phyloP scores from a whole-genome alignment of 2,888 invertebrate genomes.

The Coenonympha glycerion region DNA sequence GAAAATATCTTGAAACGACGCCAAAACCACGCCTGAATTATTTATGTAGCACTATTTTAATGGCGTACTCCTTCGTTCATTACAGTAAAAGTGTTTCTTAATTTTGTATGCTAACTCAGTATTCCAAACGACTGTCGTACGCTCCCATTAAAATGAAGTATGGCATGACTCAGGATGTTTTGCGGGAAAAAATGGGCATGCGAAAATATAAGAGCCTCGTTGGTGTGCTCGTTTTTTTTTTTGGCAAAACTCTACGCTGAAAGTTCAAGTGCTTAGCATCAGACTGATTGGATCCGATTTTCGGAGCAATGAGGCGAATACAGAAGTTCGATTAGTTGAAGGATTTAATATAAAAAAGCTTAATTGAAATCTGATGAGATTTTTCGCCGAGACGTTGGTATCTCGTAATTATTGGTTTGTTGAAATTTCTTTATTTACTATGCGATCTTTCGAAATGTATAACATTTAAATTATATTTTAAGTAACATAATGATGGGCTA shows the following conservation, averaged over 20 bases:
- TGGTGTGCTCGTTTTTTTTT: constrained; percentile 14
- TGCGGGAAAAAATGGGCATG: constrained; percentile 16
- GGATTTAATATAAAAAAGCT: constrained; percentile 12
- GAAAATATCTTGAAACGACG: constrained; percentile 73
- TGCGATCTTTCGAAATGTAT: too few species aligned
- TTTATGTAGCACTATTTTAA: constrained; percentile 73
- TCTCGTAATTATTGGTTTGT: not conserved
- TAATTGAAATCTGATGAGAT: constrained; percentile 9
- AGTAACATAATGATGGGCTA: too few species aligned
- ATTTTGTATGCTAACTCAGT: constrained; percentile 54
- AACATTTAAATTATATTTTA: too few species aligned
- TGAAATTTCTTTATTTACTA: not conserved
- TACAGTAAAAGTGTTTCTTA: constrained; percentile 67
- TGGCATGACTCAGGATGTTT: constrained; percentile 31
- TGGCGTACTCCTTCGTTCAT: constrained; percentile 66
- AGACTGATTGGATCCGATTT: constrained; percentile 16
- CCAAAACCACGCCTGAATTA: constrained; percentile 72
- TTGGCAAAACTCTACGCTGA: constrained; percentile 7
- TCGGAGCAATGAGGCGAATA: constrained; percentile 11
- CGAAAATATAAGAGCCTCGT: constrained; percentile 18
- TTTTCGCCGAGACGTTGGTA: not conserved
- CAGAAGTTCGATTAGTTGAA: constrained; percentile 12
- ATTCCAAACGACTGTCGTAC: constrained; percentile 45
- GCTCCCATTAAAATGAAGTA: constrained; percentile 35
- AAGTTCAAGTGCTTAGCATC: constrained; percentile 12